Percentiles rank a stretch among this genome's conserved stretches.
phyloP scores from a whole-genome alignment of 2,797 vertebrate genomes.

The Silurus lanzhouensis region DNA sequence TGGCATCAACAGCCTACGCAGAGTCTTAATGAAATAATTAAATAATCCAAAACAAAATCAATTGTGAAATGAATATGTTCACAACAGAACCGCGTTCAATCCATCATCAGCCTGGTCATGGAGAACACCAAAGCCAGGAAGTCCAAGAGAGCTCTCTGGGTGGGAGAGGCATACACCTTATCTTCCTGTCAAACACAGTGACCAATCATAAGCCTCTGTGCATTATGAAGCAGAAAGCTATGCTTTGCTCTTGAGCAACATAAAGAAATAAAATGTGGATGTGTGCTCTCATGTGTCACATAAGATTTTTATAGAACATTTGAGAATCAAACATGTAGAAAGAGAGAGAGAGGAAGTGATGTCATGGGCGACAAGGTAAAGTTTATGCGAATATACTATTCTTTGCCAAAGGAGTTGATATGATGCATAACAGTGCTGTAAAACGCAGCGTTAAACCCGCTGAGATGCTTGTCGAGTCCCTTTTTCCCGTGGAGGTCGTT shows the following conservation, averaged over 20 bases:
- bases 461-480: not conserved
- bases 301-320: not conserved
- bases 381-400: too few relatives aligned
- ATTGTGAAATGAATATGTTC: not conserved
- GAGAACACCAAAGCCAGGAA: not conserved
- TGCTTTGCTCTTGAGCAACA: not conserved
- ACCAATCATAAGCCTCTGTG: not conserved
- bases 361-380: not conserved
- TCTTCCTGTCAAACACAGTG: not conserved
- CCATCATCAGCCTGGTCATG: not conserved
- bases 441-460: not conserved
- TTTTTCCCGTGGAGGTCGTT: not conserved
- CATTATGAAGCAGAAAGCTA: not conserved
- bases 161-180: not conserved
- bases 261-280: not conserved
- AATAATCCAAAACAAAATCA: not conserved
- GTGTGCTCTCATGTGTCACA: not conserved
- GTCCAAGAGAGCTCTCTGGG: not conserved
- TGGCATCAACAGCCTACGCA: not conserved
- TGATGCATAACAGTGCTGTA: not conserved
- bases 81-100: not conserved
- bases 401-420: too few relatives aligned
- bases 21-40: not conserved
- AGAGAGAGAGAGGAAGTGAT: not conserved
- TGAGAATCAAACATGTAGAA: too few relatives aligned